phyloP scores from a whole-genome alignment of 2,113 vertebrate species.

The Triplophysa tibetana region DNA sequence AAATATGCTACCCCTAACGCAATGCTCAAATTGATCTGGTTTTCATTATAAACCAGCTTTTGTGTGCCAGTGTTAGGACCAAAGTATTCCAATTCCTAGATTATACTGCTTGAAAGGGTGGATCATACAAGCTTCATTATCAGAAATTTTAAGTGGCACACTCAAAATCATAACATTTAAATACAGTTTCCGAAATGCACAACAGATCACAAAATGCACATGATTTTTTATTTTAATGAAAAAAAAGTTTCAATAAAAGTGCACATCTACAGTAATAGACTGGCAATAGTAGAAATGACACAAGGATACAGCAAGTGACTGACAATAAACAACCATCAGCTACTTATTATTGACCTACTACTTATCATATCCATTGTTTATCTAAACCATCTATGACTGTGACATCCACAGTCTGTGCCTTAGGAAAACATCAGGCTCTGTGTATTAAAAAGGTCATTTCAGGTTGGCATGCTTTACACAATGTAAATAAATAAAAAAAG shows the following conservation, averaged over 20 bases:
- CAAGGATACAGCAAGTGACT: too few species aligned
- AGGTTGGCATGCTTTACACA: not conserved
- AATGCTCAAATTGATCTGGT: constrained; percentile 51
- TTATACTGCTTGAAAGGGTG: constrained; percentile 57
- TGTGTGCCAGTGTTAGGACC: constrained; percentile 63
- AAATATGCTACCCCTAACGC: not conserved
- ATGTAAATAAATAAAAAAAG: constrained; percentile 28
- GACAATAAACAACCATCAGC: not conserved
- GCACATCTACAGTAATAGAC: not conserved
- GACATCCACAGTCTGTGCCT: not conserved
- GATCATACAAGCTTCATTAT: constrained; percentile 51
- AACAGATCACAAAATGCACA: too few species aligned
- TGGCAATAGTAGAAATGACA: not conserved
- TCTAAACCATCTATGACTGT: not conserved
- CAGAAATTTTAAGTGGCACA: not conserved
- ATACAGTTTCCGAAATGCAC: too few species aligned
- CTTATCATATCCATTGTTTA: not conserved
- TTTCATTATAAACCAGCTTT: constrained; percentile 56
- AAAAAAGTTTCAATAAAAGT: too few species aligned
- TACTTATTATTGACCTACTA: not conserved
- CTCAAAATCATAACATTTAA: too few species aligned
- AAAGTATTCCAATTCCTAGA: constrained; percentile 58
- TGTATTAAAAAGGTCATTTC: not conserved
- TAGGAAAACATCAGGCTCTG: not conserved
- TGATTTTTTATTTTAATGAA: too few species aligned